A percentile compares a stretch with the other conserved stretches of the same genome.
Evolutionary conservation across 2,113 vertebrate genomes (phyloP).

Genomic region (Lampris incognitus): DNA sequence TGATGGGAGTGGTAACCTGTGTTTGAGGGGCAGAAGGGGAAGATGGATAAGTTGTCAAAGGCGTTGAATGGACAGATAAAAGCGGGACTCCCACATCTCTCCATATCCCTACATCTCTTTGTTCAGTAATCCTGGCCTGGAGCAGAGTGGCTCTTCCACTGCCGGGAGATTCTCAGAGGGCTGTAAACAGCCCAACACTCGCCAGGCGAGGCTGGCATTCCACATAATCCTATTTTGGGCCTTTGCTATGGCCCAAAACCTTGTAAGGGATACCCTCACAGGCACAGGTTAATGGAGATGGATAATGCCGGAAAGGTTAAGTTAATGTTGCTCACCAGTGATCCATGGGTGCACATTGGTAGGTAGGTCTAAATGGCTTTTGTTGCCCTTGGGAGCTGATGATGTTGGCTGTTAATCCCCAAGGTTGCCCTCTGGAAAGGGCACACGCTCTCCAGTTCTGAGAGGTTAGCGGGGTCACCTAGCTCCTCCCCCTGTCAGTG

Average conservation of each 20-base stretch:
- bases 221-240: slow-evolving; percentile 70
- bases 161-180: slow-evolving; percentile 68
- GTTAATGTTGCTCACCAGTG: slow-evolving; percentile 27
- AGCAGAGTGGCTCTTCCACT: slow-evolving; percentile 48
- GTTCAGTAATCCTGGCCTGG: slow-evolving; percentile 72
- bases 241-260: slow-evolving; percentile 61
- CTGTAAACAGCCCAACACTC: slow-evolving; percentile 42
- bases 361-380: slow-evolving; percentile 10
- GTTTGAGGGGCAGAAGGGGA: slow-evolving; percentile 20
- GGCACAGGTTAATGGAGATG: slow-evolving; percentile 48
- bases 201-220: slow-evolving; percentile 40
- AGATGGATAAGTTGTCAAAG: slow-evolving; percentile 7
- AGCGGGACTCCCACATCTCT: slow-evolving; percentile 41
- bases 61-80: slow-evolving; percentile 55
- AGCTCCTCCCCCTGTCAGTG: slow-evolving; percentile 1
- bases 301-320: slow-evolving; percentile 34
- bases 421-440: slow-evolving; percentile 9
- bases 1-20: slow-evolving; percentile 38
- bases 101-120: slow-evolving; percentile 73
- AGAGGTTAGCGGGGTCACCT: slow-evolving; percentile 32
- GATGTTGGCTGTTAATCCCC: slow-evolving; percentile 45
- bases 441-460: not conserved
- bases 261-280: slow-evolving; percentile 62
- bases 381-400: slow-evolving; percentile 29
- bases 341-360: slow-evolving; percentile 20